phyloP scores from a whole-genome alignment of 2,113 vertebrate species.

The Trichomycterus rosablanca region DNA sequence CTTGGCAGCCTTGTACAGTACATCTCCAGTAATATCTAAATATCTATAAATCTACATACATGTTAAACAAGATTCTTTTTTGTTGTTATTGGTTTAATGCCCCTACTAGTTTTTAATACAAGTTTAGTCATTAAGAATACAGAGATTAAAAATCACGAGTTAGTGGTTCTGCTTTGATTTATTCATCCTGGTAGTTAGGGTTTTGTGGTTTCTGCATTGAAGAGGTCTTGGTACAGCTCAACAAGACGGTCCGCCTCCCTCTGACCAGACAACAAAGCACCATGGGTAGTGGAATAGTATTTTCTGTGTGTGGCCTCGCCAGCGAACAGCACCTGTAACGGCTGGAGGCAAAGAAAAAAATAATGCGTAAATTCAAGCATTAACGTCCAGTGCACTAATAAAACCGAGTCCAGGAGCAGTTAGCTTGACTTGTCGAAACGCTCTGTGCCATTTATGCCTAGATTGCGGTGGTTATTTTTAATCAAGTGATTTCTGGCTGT shows the following conservation, averaged over 20 bases:
- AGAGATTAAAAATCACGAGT: slow-evolving; percentile 65
- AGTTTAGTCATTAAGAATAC: slow-evolving; percentile 55
- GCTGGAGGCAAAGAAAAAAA: slow-evolving; percentile 62
- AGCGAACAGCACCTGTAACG: slow-evolving; percentile 95
- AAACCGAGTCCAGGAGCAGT: slow-evolving; percentile 4
- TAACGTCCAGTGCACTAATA: neutral
- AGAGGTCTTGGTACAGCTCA: slow-evolving; percentile 94
- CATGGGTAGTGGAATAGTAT: slow-evolving; percentile 98
- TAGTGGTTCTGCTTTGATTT: slow-evolving; percentile 61
- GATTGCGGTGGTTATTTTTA: slow-evolving; percentile 11
- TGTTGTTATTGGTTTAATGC: slow-evolving; percentile 72
- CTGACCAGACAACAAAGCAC: slow-evolving; percentile 97
- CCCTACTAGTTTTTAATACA: slow-evolving; percentile 57
- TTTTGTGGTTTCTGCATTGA: slow-evolving; percentile 74
- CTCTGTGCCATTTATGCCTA: slow-evolving; percentile 5
- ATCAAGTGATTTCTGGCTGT: slow-evolving; percentile 23
- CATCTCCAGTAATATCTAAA: slow-evolving; percentile 66
- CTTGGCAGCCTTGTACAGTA: slow-evolving; percentile 70
- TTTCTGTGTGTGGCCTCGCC: slow-evolving; percentile 98
- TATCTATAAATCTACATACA: slow-evolving; percentile 68
- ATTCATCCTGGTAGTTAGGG: slow-evolving; percentile 55
- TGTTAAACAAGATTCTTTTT: slow-evolving; percentile 60
- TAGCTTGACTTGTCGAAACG: slow-evolving; percentile 20
- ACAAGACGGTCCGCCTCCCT: slow-evolving; percentile 86
- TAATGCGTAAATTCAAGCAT: neutral